A percentile compares a stretch with the other conserved stretches of the same genome.
phyloP scores from a whole-genome alignment of 2,113 vertebrate genomes.

The Greenwoodochromis staneri region DNA sequence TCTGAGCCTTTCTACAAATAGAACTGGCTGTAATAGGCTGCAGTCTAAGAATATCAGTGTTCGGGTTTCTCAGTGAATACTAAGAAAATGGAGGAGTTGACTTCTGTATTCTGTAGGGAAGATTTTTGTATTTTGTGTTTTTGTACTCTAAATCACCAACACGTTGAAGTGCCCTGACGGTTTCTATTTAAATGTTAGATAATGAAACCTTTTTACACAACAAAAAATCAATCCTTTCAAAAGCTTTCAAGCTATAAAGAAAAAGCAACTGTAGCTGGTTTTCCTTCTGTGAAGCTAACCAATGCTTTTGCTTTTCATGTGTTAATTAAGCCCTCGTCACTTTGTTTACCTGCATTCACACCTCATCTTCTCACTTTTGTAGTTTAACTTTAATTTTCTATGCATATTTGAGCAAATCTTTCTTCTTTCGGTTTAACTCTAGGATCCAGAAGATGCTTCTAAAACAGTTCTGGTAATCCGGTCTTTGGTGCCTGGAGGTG shows the following conservation, averaged over 20 bases:
- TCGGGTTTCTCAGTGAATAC: not conserved
- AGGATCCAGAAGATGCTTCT: slow-evolving; percentile 88
- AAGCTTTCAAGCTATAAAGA: not conserved
- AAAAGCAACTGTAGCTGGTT: not conserved
- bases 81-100: not conserved
- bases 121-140: not conserved
- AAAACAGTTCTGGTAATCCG: slow-evolving; percentile 92
- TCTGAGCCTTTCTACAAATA: slow-evolving; percentile 34
- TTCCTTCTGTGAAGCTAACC: not conserved
- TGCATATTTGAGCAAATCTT: not conserved
- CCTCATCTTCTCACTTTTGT: not conserved
- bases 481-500: slow-evolving; percentile 86
- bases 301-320: not conserved
- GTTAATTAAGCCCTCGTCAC: not conserved
- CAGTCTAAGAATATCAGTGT: slow-evolving; percentile 27
- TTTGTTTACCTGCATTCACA: not conserved
- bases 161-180: not conserved
- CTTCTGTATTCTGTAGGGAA: not conserved
- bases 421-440: not conserved
- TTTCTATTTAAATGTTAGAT: not conserved
- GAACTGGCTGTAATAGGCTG: slow-evolving; percentile 3
- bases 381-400: not conserved
- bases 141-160: not conserved
- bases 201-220: not conserved
- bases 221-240: not conserved